Evolutionary conservation across 2,797 vertebrate genomes (phyloP).

Genomic region (Diplodus sargus): DNA sequence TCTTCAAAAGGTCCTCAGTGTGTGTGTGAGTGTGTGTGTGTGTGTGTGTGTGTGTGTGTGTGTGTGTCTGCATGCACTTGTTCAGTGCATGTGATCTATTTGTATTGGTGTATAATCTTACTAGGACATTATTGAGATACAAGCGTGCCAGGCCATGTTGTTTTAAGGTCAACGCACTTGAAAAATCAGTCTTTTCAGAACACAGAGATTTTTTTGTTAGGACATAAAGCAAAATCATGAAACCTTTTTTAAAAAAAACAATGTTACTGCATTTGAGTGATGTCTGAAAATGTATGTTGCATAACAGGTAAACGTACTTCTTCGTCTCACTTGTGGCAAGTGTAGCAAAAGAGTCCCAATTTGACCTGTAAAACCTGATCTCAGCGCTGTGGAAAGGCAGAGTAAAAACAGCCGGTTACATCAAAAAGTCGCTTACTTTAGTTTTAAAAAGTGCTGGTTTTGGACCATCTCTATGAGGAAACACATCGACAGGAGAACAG

Average conservation of each 20-base stretch:
- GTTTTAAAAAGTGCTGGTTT: too few species aligned
- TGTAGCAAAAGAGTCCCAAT: too few species aligned
- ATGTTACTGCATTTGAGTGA: conserved; percentile 1
- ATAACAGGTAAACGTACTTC: background rate
- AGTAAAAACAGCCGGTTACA: too few species aligned
- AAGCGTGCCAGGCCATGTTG: background rate
- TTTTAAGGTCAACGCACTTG: background rate
- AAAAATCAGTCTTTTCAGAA: background rate
- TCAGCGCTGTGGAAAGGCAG: too few species aligned
- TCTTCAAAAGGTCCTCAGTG: conserved; percentile 2
- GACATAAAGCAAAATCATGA: too few species aligned
- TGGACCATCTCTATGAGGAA: too few species aligned
- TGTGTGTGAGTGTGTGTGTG: too few species aligned
- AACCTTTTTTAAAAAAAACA: background rate
- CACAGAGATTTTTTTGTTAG: background rate
- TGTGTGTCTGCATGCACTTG: background rate
- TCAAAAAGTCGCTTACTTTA: too few species aligned
- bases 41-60: too few species aligned
- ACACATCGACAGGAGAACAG: too few species aligned
- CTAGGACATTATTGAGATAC: conserved; percentile 5
- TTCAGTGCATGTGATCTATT: conserved; percentile 22
- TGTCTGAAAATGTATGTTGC: background rate
- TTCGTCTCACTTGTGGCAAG: too few species aligned
- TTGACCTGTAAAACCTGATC: too few species aligned
- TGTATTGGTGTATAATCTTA: conserved; percentile 34